Percentiles rank a stretch among this genome's conserved stretches.
These are phyloP conservation scores for Drosophila melanica DNA, from an alignment of 1,140 invertebrate species.

Conservation along the genomic window DNA sequence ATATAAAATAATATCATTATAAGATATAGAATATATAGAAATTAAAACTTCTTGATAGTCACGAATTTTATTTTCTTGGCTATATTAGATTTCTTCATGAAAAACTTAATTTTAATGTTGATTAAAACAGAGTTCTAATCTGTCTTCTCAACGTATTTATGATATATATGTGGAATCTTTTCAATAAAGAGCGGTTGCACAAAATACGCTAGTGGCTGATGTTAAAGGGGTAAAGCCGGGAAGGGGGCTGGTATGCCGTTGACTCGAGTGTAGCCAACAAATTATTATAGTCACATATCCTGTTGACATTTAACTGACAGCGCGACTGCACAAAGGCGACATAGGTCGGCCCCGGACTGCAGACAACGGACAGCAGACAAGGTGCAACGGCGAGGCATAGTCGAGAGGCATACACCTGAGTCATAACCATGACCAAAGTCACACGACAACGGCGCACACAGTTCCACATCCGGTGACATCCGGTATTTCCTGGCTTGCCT, in stretches of 20 bases:
- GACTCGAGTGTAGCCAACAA: conserved; percentile 46
- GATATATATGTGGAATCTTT: not conserved
- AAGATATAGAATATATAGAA: too few species aligned
- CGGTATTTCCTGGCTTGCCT: conserved; percentile 68
- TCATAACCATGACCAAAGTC: conserved; percentile 81
- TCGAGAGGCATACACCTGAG: conserved; percentile 57
- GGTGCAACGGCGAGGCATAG: conserved; percentile 24
- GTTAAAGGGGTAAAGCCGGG: not conserved
- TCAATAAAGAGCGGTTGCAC: not conserved
- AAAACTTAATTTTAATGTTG: too few species aligned
- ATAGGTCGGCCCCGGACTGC: conserved; percentile 18
- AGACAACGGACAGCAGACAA: not conserved
- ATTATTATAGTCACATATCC: conserved; percentile 72
- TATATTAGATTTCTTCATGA: too few species aligned
- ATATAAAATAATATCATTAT: too few species aligned
- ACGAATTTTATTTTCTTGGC: too few species aligned
- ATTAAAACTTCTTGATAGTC: too few species aligned
- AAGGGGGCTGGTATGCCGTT: not conserved
- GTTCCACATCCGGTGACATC: conserved; percentile 78
- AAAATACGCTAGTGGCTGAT: too few species aligned
- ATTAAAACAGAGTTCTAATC: too few species aligned
- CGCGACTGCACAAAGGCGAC: conserved; percentile 59
- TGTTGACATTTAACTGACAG: conserved; percentile 73
- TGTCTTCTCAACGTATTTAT: too few species aligned
- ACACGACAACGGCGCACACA: conserved; percentile 63